Base-by-base conservation (phyloP, 2,888 invertebrate genomes). In the Drosophila conformis region DNA sequence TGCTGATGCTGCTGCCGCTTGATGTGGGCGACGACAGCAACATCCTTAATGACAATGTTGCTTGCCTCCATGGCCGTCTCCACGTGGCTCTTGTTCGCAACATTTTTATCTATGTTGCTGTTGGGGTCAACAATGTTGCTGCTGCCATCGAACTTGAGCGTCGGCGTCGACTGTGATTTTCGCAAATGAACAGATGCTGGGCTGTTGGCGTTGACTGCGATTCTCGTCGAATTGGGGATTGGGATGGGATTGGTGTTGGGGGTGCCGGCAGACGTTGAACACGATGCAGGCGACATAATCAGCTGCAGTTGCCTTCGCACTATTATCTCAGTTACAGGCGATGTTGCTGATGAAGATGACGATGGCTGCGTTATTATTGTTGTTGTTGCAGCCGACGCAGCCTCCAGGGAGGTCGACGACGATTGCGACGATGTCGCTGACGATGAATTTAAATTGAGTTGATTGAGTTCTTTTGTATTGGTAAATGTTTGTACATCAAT, bases 361-460 rank as follows among this genome's bases (percentile, higher is more conserved):
- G 49, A 40, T 46, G 49, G 29, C 27, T 56, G 42, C 11, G 46
- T 21, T 62, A 15, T 42, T 63, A 61, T 64, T 54, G 72, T 62
- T 80, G 73, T 38, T 78, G 69, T 27, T 69, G 53, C 25, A 33
- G 68, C 51, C 53, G 67, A 38, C 57, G 66, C 62, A 80, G 82
- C 75, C 82, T 76, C 76, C 72, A 79, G 64, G 76, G 77, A 77
- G 83, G 83, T 72, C 82, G 79, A 40, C 61, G 65, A 51, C 73
- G 56, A 77, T 57, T 51, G 69, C 64, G 63, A 62, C 72, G 70
- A 40, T 53, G 76, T 65, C 76, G 82, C 64, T 72, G 83, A 69
- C 70, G 82, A 82, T 79, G 80, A 86, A 80, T 90, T 83, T 87
- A 84, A 88, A 90, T 90, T 90, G 88, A 88, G 80, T 88, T 90